Evolutionary conservation across 1,140 invertebrate genomes (phyloP).

Genomic region (Choristoneura fumiferana): DNA sequence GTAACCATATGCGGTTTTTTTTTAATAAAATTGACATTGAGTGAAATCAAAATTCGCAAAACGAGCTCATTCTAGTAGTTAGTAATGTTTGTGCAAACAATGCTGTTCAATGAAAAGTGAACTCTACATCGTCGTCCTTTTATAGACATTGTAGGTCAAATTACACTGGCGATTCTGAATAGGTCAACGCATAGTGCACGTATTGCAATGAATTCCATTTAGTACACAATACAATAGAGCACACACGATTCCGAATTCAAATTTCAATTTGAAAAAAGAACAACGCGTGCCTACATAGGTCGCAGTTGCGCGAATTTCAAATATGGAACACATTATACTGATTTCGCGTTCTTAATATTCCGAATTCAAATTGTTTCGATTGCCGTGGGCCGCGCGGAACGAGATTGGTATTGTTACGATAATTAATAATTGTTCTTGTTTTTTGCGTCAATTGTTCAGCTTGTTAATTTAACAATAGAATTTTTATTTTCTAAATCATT

Average conservation of each 20-base stretch:
- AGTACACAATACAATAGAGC: conserved; percentile 73
- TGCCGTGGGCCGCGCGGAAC: conserved; percentile 43
- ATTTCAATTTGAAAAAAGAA: conserved; percentile 67
- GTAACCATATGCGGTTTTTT: background rate
- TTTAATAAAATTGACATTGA: background rate
- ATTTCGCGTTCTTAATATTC: conserved; percentile 69
- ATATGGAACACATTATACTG: conserved; percentile 68
- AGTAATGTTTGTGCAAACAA: no score
- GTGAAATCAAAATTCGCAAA: background rate
- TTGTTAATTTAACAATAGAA: background rate
- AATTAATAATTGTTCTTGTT: conserved; percentile 19
- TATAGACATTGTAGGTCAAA: conserved; percentile 24
- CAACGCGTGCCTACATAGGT: conserved; percentile 47
- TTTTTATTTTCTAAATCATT: conserved; percentile 15
- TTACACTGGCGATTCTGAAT: conserved; percentile 31
- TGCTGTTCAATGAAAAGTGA: background rate
- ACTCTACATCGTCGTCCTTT: background rate
- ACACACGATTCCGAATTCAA: conserved; percentile 73
- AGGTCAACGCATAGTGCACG: conserved; percentile 48
- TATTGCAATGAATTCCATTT: conserved; percentile 63
- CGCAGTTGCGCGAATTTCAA: conserved; percentile 61
- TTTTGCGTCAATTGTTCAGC: background rate
- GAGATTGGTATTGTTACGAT: conserved; percentile 14
- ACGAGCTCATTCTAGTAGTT: background rate
- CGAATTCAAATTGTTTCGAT: conserved; percentile 74